Conservation (phyloP, 2,797 vertebrate species). For the Anniella stebbinsi region DNA sequence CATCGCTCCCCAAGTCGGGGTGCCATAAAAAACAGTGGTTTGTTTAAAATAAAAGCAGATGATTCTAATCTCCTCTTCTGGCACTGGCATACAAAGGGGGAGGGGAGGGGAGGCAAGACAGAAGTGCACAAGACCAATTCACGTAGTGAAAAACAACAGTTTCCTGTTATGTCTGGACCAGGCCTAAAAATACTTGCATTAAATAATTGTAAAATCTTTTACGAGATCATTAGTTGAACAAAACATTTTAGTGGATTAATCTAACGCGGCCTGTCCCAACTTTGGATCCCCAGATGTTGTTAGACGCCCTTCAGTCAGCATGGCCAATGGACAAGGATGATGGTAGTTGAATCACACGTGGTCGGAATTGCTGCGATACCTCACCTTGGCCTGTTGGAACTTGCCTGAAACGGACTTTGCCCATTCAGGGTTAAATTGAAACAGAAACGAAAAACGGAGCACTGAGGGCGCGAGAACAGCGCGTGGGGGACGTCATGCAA, state of each 20-base stretch:
- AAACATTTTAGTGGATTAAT: neutral
- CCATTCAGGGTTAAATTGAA: too few species aligned
- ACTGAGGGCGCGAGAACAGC: too few species aligned
- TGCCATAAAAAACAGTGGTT: too few species aligned
- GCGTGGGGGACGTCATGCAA: too few species aligned
- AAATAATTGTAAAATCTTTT: neutral
- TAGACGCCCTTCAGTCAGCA: neutral
- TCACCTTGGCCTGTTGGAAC: too few species aligned
- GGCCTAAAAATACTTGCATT: neutral
- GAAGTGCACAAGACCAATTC: neutral
- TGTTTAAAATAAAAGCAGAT: neutral
- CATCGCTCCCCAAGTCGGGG: too few species aligned
- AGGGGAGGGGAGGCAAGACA: neutral
- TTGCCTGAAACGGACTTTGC: too few species aligned
- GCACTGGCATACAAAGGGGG: neutral
- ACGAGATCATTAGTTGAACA: too few species aligned
- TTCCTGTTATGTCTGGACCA: neutral
- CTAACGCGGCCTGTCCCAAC: neutral
- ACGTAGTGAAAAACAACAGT: neutral
- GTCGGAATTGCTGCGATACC: too few species aligned
- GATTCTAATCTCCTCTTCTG: neutral
- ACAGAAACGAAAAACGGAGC: too few species aligned
- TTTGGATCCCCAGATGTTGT: neutral
- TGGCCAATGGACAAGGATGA: neutral
- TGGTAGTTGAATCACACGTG: too few species aligned